Base-by-base conservation (phyloP, 2,888 invertebrate species). In the Dryobota labecula region DNA sequence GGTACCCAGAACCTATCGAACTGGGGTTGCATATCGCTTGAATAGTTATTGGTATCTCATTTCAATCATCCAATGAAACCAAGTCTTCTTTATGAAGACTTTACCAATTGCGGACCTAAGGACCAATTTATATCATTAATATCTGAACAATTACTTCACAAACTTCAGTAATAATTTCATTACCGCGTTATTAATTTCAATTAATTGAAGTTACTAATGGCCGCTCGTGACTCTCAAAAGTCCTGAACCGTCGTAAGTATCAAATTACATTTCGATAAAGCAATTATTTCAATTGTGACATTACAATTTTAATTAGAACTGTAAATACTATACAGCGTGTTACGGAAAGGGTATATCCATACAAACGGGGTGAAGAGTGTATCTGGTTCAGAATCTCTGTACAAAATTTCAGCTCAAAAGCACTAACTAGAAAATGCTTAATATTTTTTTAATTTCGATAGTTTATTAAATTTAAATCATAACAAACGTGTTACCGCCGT, bases 171-270 rank as follows among this genome's bases (percentile, higher is more conserved):
- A 76, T 67, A 80, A 79, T 63, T 67, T 64, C 20, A 64, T 49
- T 53, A 67, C 45, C 51, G 11, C 57, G 15, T 53, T 65, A 77
- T 82, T 82, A 77, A 70, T 70, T 80, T 62, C 51, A 54, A 68
- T 60, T 68, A 77, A 77, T 70, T 81, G 53, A 60, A 66, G 27
- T 76, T 70, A 43, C 20, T 64, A 61, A 75, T 66, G 43, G 57
- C n/a, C 15, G 66, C 15, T 54, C 45, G 27, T 45, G 58, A 62
- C 36, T 53, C 8, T 24, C 53, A 57, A 41, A 80, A 64, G 60
- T 57, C 43, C 13, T 24, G 54, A 74, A 74, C 60, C 51, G 45
- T 30, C 45, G 36, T 36, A 36, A 76, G 27, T 66, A 57, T 68
- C 47, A 63, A 80, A 70, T 75, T 51, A 62, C n/a, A 58, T 70